Base-by-base conservation (phyloP, 35 echinoderm and acorn worm species). In the Holothuria glaberrima region DNA sequence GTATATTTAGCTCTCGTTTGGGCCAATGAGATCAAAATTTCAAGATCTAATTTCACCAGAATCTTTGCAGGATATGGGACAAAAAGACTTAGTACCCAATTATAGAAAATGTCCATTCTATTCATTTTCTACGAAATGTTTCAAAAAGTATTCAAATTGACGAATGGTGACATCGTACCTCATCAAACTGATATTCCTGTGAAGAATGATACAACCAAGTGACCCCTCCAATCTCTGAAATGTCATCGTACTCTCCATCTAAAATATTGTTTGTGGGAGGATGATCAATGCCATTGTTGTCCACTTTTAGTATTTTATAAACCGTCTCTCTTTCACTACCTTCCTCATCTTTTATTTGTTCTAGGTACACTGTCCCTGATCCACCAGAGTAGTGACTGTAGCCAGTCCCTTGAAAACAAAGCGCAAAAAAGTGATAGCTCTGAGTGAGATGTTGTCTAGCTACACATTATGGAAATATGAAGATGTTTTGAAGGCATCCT, bases 121-220 rank as follows among this genome's bases (percentile, higher is more conserved):
- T 54, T 10, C 44, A 10, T 46, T 46, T 54, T 54, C 50, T 54
- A 5, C 13, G 16, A 54, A 54, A 54, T 14, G 16, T 54, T 54
- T 54, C 0, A 54, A 54, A 1, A 54, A 54, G 12, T 41, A 41
- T 41, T 41, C 3, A 5, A 54, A 54, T 14, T 46, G 44, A 46
- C 44, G 10, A 5, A 5, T 46, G 4, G 44, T 46, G 44, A 9
- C 10, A 12, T 54, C 50, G 9, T 5, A 91, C 94, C 88, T 96
- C 94, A 88, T 96, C 88, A 93, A 96, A 96, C 27, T 72, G 36
- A 75, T 96, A 96, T 21, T 86, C 74, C 59, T 96, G 52, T 32
- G 78, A 86, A 12, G 71, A 65, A 92, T 96, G 94, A 71, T 82
- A 96, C 0, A 96, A 54, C 94, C 94, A 96, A 0, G 94, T 96